Evolutionary conservation across 2,888 invertebrate genomes (phyloP).

Genomic region (Nymphalis polychloros): DNA sequence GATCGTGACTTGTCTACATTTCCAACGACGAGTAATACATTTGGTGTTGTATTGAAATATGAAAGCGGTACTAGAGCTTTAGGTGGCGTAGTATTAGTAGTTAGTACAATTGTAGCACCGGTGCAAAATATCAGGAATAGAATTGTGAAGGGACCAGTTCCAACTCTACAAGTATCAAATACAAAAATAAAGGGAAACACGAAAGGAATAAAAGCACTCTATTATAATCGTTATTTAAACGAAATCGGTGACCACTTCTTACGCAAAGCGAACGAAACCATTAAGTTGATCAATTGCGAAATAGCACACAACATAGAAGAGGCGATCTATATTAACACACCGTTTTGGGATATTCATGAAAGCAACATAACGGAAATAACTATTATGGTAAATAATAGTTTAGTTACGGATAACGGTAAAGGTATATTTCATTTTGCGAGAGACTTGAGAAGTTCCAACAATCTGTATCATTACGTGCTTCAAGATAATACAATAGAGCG

Average conservation of each 20-base stretch:
- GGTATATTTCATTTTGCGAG: slow-evolving; percentile 95
- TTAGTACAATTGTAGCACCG: slow-evolving; percentile 88
- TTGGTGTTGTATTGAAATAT: slow-evolving; percentile 89
- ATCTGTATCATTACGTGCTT: slow-evolving; percentile 96
- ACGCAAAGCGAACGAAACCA: slow-evolving; percentile 92
- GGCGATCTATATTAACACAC: slow-evolving; percentile 91
- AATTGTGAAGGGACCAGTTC: slow-evolving; percentile 89
- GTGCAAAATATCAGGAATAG: slow-evolving; percentile 87
- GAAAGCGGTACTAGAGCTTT: slow-evolving; percentile 89
- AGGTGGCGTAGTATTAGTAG: slow-evolving; percentile 90
- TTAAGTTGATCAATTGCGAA: slow-evolving; percentile 89
- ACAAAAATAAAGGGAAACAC: slow-evolving; percentile 90
- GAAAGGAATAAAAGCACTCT: slow-evolving; percentile 90
- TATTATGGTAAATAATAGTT: slow-evolving; percentile 92
- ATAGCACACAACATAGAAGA: slow-evolving; percentile 90
- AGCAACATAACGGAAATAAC: slow-evolving; percentile 95
- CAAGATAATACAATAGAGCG: slow-evolving; percentile 93
- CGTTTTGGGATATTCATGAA: slow-evolving; percentile 91
- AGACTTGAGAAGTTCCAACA: slow-evolving; percentile 97
- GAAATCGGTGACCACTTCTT: slow-evolving; percentile 93
- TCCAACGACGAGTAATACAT: slow-evolving; percentile 93
- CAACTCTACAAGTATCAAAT: slow-evolving; percentile 86
- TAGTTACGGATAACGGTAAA: slow-evolving; percentile 92
- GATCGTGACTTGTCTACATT: slow-evolving; percentile 93
- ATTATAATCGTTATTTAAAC: slow-evolving; percentile 93